Evolutionary conservation across 2,797 vertebrate genomes (phyloP).

Genomic region (Pangasius larnaudii): DNA sequence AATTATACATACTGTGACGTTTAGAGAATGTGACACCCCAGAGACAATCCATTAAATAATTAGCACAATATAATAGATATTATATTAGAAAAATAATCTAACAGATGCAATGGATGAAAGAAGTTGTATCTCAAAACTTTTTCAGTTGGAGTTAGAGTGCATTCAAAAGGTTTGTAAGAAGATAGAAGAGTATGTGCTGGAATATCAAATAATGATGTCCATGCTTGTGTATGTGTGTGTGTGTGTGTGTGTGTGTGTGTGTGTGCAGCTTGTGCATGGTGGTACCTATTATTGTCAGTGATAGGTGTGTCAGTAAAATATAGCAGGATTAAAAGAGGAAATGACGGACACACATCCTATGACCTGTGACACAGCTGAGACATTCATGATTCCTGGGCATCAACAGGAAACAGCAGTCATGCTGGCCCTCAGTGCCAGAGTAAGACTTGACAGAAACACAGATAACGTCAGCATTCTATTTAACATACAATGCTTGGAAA

Average conservation of each 20-base stretch:
- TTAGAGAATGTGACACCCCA: background rate
- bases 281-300: conserved; percentile 36
- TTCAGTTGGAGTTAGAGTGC: background rate
- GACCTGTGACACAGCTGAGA: conserved; percentile 70
- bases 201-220: background rate
- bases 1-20: conserved; percentile 35
- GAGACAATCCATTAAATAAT: background rate
- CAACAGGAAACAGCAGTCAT: conserved; percentile 78
- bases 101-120: background rate
- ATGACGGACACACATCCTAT: conserved; percentile 74
- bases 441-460: background rate
- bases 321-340: conserved; percentile 62
- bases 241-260: conserved; percentile 16
- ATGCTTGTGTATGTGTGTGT: background rate
- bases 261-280: background rate
- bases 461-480: background rate
- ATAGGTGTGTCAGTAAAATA: conserved; percentile 53
- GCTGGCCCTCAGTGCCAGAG: conserved; percentile 31
- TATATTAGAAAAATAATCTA: background rate
- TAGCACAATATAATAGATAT: background rate
- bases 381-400: conserved; percentile 72
- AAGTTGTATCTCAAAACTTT: background rate
- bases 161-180: background rate
- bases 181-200: background rate
- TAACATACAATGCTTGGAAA: background rate